Base-by-base conservation (phyloP, 2,797 vertebrate species). In the Oreortyx pictus region DNA sequence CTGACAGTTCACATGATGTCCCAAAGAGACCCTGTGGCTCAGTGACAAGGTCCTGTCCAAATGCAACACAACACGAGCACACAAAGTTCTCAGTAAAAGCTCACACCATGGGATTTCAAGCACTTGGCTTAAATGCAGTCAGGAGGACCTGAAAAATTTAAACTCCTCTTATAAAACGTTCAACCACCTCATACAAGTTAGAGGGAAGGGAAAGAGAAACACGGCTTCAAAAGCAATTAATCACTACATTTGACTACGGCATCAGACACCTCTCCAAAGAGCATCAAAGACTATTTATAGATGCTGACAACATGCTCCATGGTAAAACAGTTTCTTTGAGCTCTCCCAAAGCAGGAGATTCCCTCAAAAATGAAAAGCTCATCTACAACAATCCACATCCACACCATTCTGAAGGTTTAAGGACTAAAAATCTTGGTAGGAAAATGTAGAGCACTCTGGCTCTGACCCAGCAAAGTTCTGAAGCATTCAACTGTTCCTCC, bases 381-480 rank as follows among this genome's bases (percentile, higher is more conserved):
- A 33, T 41, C 73, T 57, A 33, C 35, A 60, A 68, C 25, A 91
- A 78, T 52, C 46, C 81, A 60, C 66, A 70, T 23, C 39, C 13
- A 78, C 47, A 46, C 6, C 29, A 61, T 18, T 33, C 31, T 66
- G 29, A 83, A 73, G 8, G 9, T 46, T 60, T 64, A 65, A 18
- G 47, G 72, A 82, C 44, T 56, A 44, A 87, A 82, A 76, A 68
- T 50, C 41, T 75, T 35, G 50, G 47, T 11, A 72, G 14, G 78
- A 61, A 90, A 90, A 78, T 0, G 7, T 12, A 62, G 39, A 85
- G 31, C 24, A 8, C 67, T 20, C 59, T 91, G 90, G 64, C 82
- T 81, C 33, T 83, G 56, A 92, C 71, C 77, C 80, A 95, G 85
- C 56, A 92, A 93, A 94, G 41, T 73, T 88, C 39, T 88, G 73